Evolutionary conservation across 2,797 vertebrate species (phyloP).

Genomic region (Lepilemur ruficaudatus): DNA sequence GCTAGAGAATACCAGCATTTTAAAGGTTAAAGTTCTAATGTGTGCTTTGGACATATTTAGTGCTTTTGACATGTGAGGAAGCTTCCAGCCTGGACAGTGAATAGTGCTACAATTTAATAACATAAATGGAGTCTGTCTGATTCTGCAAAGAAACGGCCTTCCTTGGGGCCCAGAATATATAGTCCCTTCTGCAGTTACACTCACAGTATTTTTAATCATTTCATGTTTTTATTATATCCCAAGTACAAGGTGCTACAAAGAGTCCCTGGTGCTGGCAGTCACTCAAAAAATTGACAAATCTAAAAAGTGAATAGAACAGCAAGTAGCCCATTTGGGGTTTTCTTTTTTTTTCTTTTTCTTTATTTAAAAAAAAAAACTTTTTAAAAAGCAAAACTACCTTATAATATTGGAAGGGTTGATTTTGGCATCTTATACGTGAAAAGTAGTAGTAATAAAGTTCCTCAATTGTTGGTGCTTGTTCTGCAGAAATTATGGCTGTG

Average conservation of each 20-base stretch:
- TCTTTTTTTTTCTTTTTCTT: constrained; percentile 62
- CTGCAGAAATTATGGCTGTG: constrained; percentile 64
- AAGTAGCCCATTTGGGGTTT: constrained; percentile 63
- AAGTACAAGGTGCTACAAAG: constrained; percentile 62
- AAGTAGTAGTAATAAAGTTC: constrained; percentile 65
- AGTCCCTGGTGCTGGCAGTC: constrained; percentile 70
- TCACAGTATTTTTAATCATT: constrained; percentile 36
- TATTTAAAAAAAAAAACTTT: constrained; percentile 25
- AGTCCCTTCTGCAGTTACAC: constrained; percentile 35
- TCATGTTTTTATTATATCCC: constrained; percentile 54
- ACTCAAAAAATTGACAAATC: constrained; percentile 68
- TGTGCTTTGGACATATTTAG: background rate
- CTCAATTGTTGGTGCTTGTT: constrained; percentile 51
- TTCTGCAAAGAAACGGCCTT: constrained; percentile 57
- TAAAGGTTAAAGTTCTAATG: background rate
- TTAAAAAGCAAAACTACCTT: constrained; percentile 36
- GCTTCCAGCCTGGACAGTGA: constrained; percentile 48
- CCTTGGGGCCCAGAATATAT: constrained; percentile 40
- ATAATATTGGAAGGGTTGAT: constrained; percentile 44
- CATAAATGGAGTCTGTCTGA: constrained; percentile 61
- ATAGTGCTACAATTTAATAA: constrained; percentile 14
- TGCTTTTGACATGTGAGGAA: constrained; percentile 46
- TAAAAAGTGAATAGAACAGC: constrained; percentile 74
- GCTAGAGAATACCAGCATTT: background rate
- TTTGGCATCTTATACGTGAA: constrained; percentile 64